Percentiles rank a stretch among this genome's conserved stretches.
phyloP scores from a whole-genome alignment of 2,888 invertebrate species.

The Sthenelais limicola region DNA sequence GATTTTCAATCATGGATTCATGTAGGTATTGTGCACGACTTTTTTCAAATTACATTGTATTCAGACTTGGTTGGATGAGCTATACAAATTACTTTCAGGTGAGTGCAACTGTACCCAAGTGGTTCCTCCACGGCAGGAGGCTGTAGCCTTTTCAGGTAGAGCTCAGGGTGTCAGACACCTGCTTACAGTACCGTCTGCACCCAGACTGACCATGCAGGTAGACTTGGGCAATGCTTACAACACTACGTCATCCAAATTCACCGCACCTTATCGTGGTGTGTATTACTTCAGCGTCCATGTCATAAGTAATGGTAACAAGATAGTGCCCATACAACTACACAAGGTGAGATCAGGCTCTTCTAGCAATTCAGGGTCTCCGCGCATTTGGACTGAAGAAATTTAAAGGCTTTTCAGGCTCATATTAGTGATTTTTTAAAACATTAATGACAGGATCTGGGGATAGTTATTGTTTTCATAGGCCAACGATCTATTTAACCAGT shows the following conservation, averaged over 20 bases:
- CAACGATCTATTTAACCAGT: no score
- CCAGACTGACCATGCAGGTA: not conserved
- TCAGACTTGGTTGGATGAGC: no score
- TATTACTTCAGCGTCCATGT: constrained; percentile 21
- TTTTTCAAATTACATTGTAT: no score
- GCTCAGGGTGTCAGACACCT: not conserved
- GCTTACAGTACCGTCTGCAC: not conserved
- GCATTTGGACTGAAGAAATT: not conserved
- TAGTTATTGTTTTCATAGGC: no score
- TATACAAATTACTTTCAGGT: no score
- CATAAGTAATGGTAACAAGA: constrained; percentile 24
- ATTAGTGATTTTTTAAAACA: no score
- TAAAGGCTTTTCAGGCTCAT: no score
- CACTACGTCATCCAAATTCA: not conserved
- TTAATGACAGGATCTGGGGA: no score
- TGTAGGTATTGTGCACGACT: no score
- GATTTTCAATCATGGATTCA: no score
- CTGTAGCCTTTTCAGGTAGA: constrained; percentile 10
- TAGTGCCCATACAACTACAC: constrained; percentile 3
- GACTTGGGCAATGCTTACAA: constrained; percentile 28
- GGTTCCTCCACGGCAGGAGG: not conserved
- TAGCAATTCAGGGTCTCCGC: not conserved
- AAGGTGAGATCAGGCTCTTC: constrained; percentile 4
- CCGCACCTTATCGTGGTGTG: constrained; percentile 10
- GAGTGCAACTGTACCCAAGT: no score